Percentiles rank a stretch among this genome's conserved stretches.
phyloP scores from a whole-genome alignment of 2,888 invertebrate species.

The Aphodius sticticus region DNA sequence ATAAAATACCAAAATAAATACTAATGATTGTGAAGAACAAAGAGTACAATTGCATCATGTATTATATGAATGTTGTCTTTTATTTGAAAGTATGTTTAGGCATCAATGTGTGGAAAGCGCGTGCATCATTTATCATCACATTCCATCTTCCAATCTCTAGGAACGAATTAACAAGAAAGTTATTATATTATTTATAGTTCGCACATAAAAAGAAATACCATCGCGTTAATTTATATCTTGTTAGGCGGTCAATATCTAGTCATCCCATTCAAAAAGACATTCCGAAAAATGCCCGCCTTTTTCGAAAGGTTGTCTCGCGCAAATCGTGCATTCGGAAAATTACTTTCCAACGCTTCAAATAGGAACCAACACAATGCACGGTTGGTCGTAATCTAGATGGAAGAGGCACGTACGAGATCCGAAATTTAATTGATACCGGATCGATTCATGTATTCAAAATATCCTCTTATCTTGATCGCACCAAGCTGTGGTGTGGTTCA shows the following conservation, averaged over 20 bases:
- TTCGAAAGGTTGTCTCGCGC: neutral
- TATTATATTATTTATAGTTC: neutral
- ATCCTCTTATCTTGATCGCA: neutral
- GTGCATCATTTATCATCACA: neutral
- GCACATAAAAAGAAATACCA: constrained; percentile 4
- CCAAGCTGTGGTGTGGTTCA: neutral
- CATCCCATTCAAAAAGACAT: neutral
- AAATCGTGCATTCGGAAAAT: neutral
- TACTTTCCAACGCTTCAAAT: neutral
- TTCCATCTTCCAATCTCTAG: neutral
- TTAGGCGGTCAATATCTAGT: neutral
- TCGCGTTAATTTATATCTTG: neutral
- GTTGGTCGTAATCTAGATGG: neutral
- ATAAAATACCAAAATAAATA: no score
- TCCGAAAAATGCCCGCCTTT: neutral
- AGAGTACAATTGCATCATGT: no score
- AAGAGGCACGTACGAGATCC: neutral
- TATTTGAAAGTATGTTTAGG: neutral
- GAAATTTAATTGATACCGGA: neutral
- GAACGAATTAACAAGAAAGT: neutral
- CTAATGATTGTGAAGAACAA: no score
- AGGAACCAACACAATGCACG: neutral
- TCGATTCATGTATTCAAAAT: neutral
- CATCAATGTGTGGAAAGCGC: neutral
- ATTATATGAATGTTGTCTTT: no score